These are phyloP conservation scores for Solenopsis invicta DNA, from an alignment of 1,140 invertebrate genomes.

Conservation along the genomic window DNA sequence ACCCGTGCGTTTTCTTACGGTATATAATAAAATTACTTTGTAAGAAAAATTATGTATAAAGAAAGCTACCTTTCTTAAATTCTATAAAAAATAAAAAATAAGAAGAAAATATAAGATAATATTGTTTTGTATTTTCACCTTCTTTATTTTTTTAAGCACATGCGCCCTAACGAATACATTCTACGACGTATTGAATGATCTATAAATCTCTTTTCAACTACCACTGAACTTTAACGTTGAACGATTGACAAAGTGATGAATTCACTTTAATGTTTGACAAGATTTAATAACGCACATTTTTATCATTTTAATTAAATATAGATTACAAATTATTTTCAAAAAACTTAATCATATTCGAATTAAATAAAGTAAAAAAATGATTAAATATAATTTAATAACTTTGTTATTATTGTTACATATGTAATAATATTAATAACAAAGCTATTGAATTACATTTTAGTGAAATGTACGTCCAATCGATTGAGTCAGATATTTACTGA, in stretches of 20 bases:
- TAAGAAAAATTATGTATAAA: background rate
- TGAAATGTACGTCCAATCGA: background rate
- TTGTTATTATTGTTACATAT: too few species aligned
- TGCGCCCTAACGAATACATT: background rate
- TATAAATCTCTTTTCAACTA: background rate
- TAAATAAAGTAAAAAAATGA: background rate
- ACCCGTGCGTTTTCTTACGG: background rate
- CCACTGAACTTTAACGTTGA: background rate
- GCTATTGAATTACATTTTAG: slow-evolving; percentile 8
- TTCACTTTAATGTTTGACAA: background rate
- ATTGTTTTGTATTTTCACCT: background rate
- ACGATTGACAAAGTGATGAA: background rate
- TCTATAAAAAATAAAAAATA: background rate
- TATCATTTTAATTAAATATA: background rate
- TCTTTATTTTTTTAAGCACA: background rate
- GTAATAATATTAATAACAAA: too few species aligned
- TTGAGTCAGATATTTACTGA: background rate
- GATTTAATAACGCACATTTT: background rate
- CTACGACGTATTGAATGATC: background rate
- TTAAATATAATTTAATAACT: too few species aligned
- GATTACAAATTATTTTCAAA: background rate
- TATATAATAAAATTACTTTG: background rate
- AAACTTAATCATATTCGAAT: background rate
- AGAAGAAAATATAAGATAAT: background rate
- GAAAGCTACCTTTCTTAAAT: background rate